These are phyloP conservation scores for Promerops cafer DNA, from an alignment of 2,113 vertebrate genomes.

Conservation along the genomic window DNA sequence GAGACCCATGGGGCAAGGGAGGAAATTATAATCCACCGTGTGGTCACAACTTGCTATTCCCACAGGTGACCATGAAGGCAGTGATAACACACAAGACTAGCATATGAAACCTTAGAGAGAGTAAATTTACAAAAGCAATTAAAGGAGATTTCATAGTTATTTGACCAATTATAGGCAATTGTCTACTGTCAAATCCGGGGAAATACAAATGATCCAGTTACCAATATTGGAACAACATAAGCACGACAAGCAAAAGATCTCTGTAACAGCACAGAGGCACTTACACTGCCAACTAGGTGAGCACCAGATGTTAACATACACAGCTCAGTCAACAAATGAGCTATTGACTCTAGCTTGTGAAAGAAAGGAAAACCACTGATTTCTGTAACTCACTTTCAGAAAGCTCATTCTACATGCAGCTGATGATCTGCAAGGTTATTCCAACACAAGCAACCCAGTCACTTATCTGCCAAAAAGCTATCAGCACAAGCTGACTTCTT, in stretches of 20 bases:
- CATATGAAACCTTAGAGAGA: background rate
- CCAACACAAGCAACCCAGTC: background rate
- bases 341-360: background rate
- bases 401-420: background rate
- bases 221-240: background rate
- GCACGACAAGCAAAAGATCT: background rate
- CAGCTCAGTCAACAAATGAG: background rate
- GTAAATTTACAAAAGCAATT: background rate
- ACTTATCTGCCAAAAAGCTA: background rate
- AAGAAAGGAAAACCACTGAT: background rate
- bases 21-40: background rate
- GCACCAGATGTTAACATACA: background rate
- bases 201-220: background rate
- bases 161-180: background rate
- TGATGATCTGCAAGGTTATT: background rate
- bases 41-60: background rate
- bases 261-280: background rate
- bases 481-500: background rate
- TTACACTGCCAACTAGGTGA: background rate
- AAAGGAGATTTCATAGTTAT: background rate
- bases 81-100: background rate
- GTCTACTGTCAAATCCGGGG: background rate
- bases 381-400: background rate
- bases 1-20: fast-evolving
- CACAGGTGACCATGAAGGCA: background rate